Conservation (phyloP, 2,888 invertebrate genomes). For the Diabrotica balteata region DNA sequence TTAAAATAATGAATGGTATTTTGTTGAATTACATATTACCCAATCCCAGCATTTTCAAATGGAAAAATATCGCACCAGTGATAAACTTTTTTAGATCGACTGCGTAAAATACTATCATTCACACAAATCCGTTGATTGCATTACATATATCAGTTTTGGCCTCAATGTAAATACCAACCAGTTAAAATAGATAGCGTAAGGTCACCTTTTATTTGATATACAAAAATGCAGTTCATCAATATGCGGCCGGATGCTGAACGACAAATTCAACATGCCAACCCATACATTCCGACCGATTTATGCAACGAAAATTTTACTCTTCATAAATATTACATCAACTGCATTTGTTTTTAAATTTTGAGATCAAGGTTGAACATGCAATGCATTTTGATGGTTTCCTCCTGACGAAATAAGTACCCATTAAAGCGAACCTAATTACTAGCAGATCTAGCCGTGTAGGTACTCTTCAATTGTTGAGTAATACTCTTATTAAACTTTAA, state of each 20-base stretch:
- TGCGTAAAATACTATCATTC: too few species aligned
- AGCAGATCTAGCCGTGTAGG: too few species aligned
- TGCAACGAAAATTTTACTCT: slow-evolving; percentile 14
- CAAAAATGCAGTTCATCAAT: slow-evolving; percentile 20
- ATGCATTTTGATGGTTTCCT: not conserved
- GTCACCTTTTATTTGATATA: slow-evolving; percentile 22
- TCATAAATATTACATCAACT: slow-evolving; percentile 34
- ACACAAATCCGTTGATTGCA: not conserved
- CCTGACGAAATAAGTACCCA: not conserved
- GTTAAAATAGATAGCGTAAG: slow-evolving; percentile 9
- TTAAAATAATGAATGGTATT: too few species aligned
- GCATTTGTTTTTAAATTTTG: slow-evolving; percentile 27
- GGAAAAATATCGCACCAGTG: too few species aligned
- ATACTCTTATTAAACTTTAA: too few species aligned
- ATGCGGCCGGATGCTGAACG: slow-evolving; percentile 34
- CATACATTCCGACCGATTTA: slow-evolving; percentile 39
- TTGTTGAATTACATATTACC: too few species aligned
- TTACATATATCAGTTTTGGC: slow-evolving; percentile 8
- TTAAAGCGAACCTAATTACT: too few species aligned
- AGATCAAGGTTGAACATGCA: slow-evolving; percentile 26
- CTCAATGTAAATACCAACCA: slow-evolving; percentile 10
- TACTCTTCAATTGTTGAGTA: too few species aligned
- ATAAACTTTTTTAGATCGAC: too few species aligned
- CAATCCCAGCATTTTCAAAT: too few species aligned
- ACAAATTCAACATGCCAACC: slow-evolving; percentile 40